These are phyloP conservation scores for cattle (Bos taurus) DNA, from an alignment of 2,113 vertebrate genomes.

Conservation along the genomic window ARS-UCD2.0 NC_037355.1:14322001-14322500, in stretches of 20 bases:
- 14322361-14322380: neutral
- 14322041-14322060: neutral
- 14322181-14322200: neutral
- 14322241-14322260: rapidly evolving
- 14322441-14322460: neutral
- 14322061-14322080: neutral
- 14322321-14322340: neutral
- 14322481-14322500: neutral
- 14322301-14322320: neutral
- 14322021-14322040: neutral
- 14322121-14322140: neutral
- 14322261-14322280: neutral
- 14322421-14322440: neutral
- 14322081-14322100: neutral
- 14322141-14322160: neutral
- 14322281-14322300: neutral
- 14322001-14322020: neutral
- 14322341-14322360: neutral
- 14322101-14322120: neutral
- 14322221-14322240: neutral
- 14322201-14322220: neutral
- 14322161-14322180: neutral
- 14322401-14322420: neutral
- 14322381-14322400: neutral
- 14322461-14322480: neutral